Percentiles rank a stretch among this genome's conserved stretches.
Conservation (phyloP, 2,113 vertebrate genomes). For the pig (Sus scrofa) region DNA sequence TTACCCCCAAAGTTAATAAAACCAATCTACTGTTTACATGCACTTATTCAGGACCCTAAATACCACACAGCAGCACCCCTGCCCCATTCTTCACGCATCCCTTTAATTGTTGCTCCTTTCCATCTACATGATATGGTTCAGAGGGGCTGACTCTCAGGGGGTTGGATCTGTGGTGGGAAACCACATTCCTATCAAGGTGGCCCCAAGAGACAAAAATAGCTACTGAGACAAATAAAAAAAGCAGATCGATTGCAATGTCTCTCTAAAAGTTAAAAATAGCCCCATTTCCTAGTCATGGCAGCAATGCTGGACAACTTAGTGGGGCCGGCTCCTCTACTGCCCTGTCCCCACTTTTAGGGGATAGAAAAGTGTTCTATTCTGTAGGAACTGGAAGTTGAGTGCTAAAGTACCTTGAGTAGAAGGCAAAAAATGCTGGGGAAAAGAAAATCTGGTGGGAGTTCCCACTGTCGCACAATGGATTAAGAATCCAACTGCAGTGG, state of each 20-base stretch:
- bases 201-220: not conserved
- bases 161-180: not conserved
- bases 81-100: fast-evolving
- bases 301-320: not conserved
- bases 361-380: too few species aligned
- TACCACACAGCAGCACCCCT: not conserved
- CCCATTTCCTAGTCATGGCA: not conserved
- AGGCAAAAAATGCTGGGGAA: not conserved
- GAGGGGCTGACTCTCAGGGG: not conserved
- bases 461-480: too few species aligned
- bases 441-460: too few species aligned
- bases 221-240: not conserved
- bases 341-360: not conserved
- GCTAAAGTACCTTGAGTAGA: not conserved
- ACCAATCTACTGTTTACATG: not conserved
- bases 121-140: not conserved
- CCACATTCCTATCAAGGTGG: not conserved
- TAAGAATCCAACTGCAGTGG: too few species aligned
- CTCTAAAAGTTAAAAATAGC: not conserved
- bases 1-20: not conserved
- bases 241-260: not conserved
- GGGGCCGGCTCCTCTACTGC: not conserved
- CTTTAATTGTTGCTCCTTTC: not conserved
- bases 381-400: too few species aligned
- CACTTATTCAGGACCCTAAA: not conserved